Conservation (phyloP, 2,888 invertebrate species). For the Trisateles emortualis region DNA sequence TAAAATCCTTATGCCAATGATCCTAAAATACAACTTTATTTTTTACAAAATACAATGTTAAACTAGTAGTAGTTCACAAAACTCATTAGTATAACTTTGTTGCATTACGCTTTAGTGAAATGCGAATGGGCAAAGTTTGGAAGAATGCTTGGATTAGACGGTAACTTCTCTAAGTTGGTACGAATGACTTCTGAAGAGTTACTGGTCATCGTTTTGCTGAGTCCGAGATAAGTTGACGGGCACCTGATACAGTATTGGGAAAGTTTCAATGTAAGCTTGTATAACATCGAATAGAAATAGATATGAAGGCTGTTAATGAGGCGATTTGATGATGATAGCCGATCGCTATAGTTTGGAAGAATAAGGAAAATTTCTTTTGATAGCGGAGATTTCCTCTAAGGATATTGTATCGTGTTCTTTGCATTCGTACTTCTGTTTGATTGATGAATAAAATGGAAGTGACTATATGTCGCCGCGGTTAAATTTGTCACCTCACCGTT, state of each 20-base stretch:
- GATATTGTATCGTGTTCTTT: no score
- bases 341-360: no score
- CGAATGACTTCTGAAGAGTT: constrained; percentile 30
- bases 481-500: no score
- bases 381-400: no score
- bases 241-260: constrained; percentile 22
- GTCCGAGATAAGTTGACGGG: constrained; percentile 21
- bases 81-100: constrained; percentile 40
- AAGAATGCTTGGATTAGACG: constrained; percentile 41
- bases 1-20: no score
- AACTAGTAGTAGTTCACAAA: constrained; percentile 8
- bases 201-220: constrained; percentile 21
- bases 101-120: constrained; percentile 38
- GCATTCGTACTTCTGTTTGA: no score
- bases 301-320: no score
- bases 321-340: no score
- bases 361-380: no score
- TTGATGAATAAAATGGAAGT: no score
- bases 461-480: no score
- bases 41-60: not conserved
- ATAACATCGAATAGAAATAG: no score
- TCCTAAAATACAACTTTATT: not conserved
- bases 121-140: constrained; percentile 37
- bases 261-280: constrained; percentile 2
- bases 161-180: constrained; percentile 32